Conservation (phyloP, 2,797 vertebrate species). For the Buphagus erythrorhynchus region DNA sequence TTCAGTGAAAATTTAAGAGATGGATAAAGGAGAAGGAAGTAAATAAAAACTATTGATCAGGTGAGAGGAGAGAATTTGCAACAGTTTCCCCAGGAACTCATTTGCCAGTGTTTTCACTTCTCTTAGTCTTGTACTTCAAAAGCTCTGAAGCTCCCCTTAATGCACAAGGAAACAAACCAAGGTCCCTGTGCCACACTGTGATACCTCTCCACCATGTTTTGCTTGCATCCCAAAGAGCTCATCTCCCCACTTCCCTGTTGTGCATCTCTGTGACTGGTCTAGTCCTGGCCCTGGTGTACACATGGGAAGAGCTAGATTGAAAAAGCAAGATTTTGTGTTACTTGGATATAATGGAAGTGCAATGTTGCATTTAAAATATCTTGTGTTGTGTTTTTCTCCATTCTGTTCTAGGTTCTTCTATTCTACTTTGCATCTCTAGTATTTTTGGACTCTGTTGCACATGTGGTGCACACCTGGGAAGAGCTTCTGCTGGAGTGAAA, state of each 20-base stretch:
- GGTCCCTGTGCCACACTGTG: neutral
- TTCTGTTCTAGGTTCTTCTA: neutral
- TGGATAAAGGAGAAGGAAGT: neutral
- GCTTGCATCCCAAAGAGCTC: neutral
- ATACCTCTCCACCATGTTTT: neutral
- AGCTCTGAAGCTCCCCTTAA: neutral
- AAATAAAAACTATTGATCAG: neutral
- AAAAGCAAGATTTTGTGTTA: neutral
- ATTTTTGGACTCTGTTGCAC: neutral
- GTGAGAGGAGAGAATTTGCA: neutral
- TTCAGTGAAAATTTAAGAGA: neutral
- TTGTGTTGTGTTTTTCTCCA: neutral
- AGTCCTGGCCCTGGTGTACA: neutral
- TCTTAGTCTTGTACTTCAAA: rapidly evolving
- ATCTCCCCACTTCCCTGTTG: neutral
- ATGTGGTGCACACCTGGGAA: neutral
- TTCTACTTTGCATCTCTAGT: neutral
- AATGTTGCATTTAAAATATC: neutral
- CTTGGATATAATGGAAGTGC: neutral
- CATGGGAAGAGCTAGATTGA: neutral
- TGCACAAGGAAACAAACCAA: neutral
- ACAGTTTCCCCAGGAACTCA: neutral
- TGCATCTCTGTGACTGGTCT: neutral
- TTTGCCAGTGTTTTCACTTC: neutral
- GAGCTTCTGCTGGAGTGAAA: neutral